Conservation (phyloP, 2,797 vertebrate species). For the Sebastolobus altivelis region DNA sequence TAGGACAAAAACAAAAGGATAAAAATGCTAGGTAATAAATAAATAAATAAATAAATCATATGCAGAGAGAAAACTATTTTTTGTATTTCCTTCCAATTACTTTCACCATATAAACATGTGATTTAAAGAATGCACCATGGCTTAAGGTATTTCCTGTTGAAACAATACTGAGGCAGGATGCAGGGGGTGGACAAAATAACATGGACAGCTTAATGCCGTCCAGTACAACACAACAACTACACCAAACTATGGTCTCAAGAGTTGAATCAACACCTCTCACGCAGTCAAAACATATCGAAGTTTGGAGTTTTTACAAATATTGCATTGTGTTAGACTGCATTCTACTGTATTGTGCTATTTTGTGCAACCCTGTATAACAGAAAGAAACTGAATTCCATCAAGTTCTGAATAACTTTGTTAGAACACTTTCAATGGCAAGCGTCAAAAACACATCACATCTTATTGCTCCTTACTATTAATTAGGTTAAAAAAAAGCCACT, state of each 20-base stretch:
- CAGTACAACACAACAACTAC: neutral
- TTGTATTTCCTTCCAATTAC: neutral
- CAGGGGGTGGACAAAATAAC: slow-evolving; percentile 9
- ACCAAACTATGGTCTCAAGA: neutral
- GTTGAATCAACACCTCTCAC: neutral
- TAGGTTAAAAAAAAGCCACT: neutral
- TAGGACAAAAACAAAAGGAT: no score
- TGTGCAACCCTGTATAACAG: neutral
- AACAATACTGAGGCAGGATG: neutral
- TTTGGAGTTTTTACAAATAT: neutral
- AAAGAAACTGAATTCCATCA: neutral
- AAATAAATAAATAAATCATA: neutral
- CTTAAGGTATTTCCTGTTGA: neutral
- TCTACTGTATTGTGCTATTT: neutral
- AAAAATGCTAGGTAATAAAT: neutral
- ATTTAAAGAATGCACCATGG: neutral
- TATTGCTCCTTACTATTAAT: neutral
- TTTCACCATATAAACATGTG: neutral
- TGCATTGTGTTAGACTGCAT: neutral
- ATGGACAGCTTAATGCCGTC: neutral
- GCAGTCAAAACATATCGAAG: neutral
- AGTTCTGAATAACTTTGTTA: neutral
- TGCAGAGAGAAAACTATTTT: neutral
- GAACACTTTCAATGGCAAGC: neutral
- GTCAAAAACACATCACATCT: neutral